phyloP scores from a whole-genome alignment of 2,113 vertebrate genomes.

The Proterorhinus semilunaris region DNA sequence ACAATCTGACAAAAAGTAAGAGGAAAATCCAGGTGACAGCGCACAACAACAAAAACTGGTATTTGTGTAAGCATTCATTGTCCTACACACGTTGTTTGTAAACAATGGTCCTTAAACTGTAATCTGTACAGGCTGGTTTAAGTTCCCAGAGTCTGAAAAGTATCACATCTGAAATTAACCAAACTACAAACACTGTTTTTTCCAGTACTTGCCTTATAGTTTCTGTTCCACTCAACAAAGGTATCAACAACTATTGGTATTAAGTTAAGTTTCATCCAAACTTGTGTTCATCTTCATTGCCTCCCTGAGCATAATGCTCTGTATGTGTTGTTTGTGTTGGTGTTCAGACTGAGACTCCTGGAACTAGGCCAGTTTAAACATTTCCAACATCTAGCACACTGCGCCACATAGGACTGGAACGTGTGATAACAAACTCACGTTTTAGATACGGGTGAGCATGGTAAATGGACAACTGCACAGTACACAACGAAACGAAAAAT shows the following conservation, averaged over 20 bases:
- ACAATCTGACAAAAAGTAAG: neutral
- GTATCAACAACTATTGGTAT: neutral
- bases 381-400: neutral
- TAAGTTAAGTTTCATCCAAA: neutral
- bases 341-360: neutral
- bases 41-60: neutral
- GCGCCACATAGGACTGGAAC: neutral
- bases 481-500: neutral
- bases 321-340: neutral
- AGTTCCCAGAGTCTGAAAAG: no score
- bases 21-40: neutral
- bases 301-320: neutral
- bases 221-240: neutral
- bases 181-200: neutral
- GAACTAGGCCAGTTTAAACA: neutral
- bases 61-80: no score
- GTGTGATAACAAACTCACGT: conserved; percentile 8
- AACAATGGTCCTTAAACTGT: no score
- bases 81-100: no score
- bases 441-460: neutral
- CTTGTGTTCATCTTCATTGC: neutral
- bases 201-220: conserved; percentile 15
- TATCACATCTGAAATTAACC: neutral
- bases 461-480: neutral
- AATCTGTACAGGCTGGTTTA: no score